Evolutionary conservation across 1,140 invertebrate genomes (phyloP).

Genomic region (Meloidogyne exigua): DNA sequence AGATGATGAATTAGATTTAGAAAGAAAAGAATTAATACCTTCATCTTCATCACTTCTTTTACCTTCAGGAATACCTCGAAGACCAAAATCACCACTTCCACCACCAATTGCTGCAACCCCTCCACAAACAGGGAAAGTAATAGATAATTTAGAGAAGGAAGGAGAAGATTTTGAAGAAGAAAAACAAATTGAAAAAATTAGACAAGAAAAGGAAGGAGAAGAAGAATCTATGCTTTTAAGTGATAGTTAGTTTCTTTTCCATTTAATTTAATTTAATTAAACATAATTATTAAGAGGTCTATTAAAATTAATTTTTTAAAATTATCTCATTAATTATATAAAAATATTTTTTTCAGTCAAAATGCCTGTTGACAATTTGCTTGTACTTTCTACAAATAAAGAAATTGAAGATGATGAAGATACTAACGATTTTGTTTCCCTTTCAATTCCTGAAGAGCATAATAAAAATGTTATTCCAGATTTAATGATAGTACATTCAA

Average conservation of each 20-base stretch:
- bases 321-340: too few species aligned
- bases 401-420: conserved; percentile 16
- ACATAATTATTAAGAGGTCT: too few species aligned
- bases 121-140: conserved; percentile 2
- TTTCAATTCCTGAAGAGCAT: not conserved
- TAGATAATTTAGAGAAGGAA: not conserved
- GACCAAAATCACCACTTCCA: conserved; percentile 26
- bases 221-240: conserved; percentile 10
- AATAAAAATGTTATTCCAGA: not conserved
- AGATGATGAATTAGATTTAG: not conserved
- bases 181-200: not conserved
- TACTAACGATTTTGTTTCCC: not conserved
- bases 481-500: not conserved
- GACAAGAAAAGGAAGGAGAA: conserved; percentile 11
- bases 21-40: not conserved
- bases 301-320: too few species aligned
- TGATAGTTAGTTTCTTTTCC: not conserved
- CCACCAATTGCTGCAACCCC: conserved; percentile 19
- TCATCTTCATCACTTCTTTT: conserved; percentile 14
- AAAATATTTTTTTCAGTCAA: not conserved
- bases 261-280: too few species aligned
- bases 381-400: conserved; percentile 1
- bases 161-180: conserved; percentile 3
- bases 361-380: not conserved
- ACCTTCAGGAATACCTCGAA: conserved; percentile 8